phyloP scores from a whole-genome alignment of 2,797 vertebrate species.

The Vultur gryphus region DNA sequence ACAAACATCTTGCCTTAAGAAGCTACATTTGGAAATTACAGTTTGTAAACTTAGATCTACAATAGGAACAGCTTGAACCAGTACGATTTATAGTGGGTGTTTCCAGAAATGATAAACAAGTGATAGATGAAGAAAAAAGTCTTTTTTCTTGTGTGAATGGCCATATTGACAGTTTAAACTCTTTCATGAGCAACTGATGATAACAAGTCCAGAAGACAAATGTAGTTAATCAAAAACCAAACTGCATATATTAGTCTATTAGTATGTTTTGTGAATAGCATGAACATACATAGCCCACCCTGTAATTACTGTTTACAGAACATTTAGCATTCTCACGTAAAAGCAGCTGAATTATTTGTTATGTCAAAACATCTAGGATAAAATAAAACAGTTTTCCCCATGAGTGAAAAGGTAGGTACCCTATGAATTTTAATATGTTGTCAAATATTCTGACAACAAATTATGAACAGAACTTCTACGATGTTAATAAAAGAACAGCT shows the following conservation, averaged over 20 bases:
- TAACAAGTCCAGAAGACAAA: background rate
- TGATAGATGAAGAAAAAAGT: background rate
- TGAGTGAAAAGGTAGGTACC: background rate
- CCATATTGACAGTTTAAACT: background rate
- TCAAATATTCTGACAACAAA: background rate
- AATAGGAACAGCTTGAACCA: background rate
- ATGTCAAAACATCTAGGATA: background rate
- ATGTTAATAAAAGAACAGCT: background rate
- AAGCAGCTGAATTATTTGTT: constrained; percentile 6
- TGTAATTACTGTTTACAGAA: background rate
- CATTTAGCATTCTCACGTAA: background rate
- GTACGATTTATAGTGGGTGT: background rate
- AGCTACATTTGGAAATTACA: background rate
- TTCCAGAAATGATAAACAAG: background rate
- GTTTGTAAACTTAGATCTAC: background rate
- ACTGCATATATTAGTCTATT: background rate
- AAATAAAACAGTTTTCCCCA: background rate
- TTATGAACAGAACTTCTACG: background rate
- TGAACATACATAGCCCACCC: background rate
- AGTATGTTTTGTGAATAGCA: background rate
- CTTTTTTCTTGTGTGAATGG: background rate
- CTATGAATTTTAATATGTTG: constrained; percentile 11
- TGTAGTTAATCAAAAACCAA: background rate
- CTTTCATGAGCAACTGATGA: background rate
- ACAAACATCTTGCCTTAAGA: background rate